phyloP scores from a whole-genome alignment of 1,140 invertebrate species.

The Caenorhabditis brenneri region DNA sequence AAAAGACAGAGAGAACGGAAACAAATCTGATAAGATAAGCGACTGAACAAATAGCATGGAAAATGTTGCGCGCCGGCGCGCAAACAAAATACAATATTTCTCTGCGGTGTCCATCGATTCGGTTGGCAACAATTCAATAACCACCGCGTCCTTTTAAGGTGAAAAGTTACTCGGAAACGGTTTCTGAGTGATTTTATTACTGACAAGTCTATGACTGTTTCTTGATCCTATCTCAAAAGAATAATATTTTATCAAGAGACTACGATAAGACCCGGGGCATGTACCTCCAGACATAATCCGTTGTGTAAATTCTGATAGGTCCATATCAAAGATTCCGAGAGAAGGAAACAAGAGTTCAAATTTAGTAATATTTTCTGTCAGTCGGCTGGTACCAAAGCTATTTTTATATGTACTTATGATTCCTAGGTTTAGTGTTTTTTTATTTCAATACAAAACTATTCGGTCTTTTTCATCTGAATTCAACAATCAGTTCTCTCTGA shows the following conservation, averaged over 20 bases:
- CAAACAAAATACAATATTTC: slow-evolving; percentile 25
- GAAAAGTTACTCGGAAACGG: not conserved
- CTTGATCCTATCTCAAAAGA: not conserved
- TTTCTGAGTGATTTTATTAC: not conserved
- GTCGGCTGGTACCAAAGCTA: not conserved
- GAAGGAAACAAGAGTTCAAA: not conserved
- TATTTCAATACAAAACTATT: too few relatives aligned
- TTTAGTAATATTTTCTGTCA: not conserved
- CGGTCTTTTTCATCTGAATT: too few relatives aligned
- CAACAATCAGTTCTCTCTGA: not conserved
- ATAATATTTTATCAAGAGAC: not conserved
- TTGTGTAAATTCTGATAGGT: slow-evolving; percentile 13
- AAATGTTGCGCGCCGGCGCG: slow-evolving; percentile 29
- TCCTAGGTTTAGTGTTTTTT: too few relatives aligned
- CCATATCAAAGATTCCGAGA: not conserved
- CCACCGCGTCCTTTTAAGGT: not conserved
- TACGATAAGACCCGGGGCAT: not conserved
- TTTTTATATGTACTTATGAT: too few relatives aligned
- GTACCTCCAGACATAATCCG: slow-evolving; percentile 12
- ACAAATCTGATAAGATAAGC: slow-evolving; percentile 43
- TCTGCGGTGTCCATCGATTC: slow-evolving; percentile 22
- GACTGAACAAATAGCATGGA: slow-evolving; percentile 40
- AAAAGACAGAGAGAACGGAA: slow-evolving; percentile 22
- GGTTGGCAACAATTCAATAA: slow-evolving; percentile 15
- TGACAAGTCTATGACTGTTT: not conserved